phyloP scores from a whole-genome alignment of 2,113 vertebrate species.

The Corythaeola cristata region DNA sequence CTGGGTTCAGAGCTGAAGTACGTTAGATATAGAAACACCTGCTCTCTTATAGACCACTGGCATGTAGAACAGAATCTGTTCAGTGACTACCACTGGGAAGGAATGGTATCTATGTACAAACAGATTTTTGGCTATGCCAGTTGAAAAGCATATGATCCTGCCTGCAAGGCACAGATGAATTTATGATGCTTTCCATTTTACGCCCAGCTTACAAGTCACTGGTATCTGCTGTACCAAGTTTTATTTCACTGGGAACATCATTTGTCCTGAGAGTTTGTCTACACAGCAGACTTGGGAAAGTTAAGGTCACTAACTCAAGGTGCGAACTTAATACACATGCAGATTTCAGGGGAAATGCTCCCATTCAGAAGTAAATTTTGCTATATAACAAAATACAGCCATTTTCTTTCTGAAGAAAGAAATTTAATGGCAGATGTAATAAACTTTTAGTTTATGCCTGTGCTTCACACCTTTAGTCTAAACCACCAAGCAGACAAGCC shows the following conservation, averaged over 20 bases:
- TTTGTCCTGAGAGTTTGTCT: not conserved
- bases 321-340: not conserved
- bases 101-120: constrained; percentile 65
- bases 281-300: not conserved
- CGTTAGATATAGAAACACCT: constrained; percentile 47
- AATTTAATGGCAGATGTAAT: not conserved
- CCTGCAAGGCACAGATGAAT: constrained; percentile 21
- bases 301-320: not conserved
- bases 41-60: constrained; percentile 28
- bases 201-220: constrained; percentile 12
- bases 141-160: constrained; percentile 64
- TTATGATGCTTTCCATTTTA: constrained; percentile 39
- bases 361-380: not conserved
- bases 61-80: constrained; percentile 53
- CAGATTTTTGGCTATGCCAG: constrained; percentile 51
- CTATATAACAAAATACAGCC: not conserved
- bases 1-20: constrained; percentile 20
- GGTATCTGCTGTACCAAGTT: constrained; percentile 16
- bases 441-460: not conserved
- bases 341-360: not conserved
- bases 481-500: not conserved
- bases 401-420: not conserved
- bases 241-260: not conserved
- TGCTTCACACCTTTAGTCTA: not conserved
- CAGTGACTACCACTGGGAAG: constrained; percentile 50